Evolutionary conservation across 2,888 invertebrate species (phyloP), one percentile per base, ranked within the genome.

Genomic region (Spicauda simplicius): DNA sequence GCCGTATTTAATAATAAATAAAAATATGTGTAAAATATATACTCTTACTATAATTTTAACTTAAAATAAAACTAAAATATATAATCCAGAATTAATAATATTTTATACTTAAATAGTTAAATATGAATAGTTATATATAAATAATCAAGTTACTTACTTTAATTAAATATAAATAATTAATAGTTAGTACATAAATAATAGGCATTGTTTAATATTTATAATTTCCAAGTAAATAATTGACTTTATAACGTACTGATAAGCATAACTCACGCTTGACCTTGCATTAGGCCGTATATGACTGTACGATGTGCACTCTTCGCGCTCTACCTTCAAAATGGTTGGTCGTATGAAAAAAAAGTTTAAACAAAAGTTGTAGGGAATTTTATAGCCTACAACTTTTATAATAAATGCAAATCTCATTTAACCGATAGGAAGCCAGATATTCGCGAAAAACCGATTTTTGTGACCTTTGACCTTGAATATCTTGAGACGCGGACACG

Each of bases 211-310:
- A n/a, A n/a, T n/a, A n/a, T n/a, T n/a, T n/a, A n/a, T n/a, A n/a
- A n/a, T n/a, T n/a, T n/a, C n/a, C n/a, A n/a, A n/a, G n/a, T n/a
- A n/a, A n/a, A n/a, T n/a, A n/a, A n/a, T n/a, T n/a, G n/a, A n/a
- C n/a, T n/a, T n/a, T 41, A 41, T 11, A 41, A 41, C 6, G 41
- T 41, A 41, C 10, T 41, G 10, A 7, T 41, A 3, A 41, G 7
- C 41, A 11, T 7, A 10, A 41, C 10, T 41, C 41, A 41, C 41
- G 72, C 70, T 73, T 72, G 73, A 73, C 71, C 72, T 70, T 74
- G 71, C 73, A 74, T 74, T 74, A 70, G 72, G 62, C 68, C 70
- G 64, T 72, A 72, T 71, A 74, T 72, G 72, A 71, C 69, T 72
- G 70, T 70, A 68, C 71, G 71, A 41, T 64, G 71, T 33, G 73